Conservation (phyloP, 2,888 invertebrate genomes). For the Halocaridina rubra region DNA sequence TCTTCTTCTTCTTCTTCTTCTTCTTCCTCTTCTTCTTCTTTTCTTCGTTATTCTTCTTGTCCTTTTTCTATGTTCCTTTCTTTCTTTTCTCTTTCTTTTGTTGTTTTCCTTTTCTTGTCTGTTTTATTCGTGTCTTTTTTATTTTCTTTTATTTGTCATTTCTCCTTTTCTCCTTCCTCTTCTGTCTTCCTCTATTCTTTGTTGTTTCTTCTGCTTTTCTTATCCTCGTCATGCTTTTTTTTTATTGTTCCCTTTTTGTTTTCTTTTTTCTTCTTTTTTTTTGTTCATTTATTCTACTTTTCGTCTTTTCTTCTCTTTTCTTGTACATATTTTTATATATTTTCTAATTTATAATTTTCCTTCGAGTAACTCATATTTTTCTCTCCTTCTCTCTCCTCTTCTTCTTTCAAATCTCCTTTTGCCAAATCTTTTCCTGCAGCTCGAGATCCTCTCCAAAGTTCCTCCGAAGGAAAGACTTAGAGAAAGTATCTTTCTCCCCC, state of each 20-base stretch:
- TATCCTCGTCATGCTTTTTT: background rate
- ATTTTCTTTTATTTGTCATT: background rate
- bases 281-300: no score
- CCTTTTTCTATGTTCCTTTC: no score
- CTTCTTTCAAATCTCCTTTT: background rate
- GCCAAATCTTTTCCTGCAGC: background rate
- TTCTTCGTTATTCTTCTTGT: background rate
- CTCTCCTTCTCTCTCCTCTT: background rate
- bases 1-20: no score
- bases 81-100: no score
- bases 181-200: background rate
- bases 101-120: background rate
- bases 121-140: no score
- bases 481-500: background rate
- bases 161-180: no score
- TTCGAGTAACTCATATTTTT: background rate
- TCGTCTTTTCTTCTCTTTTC: background rate
- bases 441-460: no score
- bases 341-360: background rate
- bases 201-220: background rate
- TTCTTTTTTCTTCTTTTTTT: background rate
- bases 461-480: no score
- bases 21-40: background rate
- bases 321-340: background rate
- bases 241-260: background rate